These are phyloP conservation scores for Noctua fimbriata DNA, from an alignment of 2,888 invertebrate species.

Conservation along the genomic window DNA sequence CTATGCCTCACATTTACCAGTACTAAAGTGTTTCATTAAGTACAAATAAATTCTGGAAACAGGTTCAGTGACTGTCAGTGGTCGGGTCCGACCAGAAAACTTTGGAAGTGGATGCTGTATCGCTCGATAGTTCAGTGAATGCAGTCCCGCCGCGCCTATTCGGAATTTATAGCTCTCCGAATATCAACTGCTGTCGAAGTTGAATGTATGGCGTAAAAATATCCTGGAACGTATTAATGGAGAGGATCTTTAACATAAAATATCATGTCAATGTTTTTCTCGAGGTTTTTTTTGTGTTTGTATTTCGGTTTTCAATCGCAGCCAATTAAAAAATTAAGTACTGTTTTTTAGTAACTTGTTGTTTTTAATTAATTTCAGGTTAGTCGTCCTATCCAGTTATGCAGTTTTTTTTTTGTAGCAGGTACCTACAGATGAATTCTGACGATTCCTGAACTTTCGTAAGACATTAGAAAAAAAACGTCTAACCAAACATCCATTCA, in stretches of 20 bases:
- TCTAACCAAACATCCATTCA: not conserved
- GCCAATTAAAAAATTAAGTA: not conserved
- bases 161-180: slow-evolving; percentile 28
- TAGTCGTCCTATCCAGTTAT: not conserved
- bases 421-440: not conserved
- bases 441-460: too few species aligned
- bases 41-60: slow-evolving; percentile 3
- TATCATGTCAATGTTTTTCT: not conserved
- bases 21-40: not conserved
- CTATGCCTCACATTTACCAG: not conserved
- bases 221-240: not conserved
- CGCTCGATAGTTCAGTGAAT: slow-evolving; percentile 48
- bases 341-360: not conserved
- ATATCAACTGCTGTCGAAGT: slow-evolving; percentile 16
- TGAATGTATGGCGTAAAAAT: slow-evolving; percentile 2
- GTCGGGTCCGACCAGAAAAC: slow-evolving; percentile 19
- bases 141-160: slow-evolving; percentile 15
- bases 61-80: not conserved
- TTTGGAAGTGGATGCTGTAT: slow-evolving; percentile 28
- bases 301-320: too few species aligned
- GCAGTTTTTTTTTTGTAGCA: not conserved
- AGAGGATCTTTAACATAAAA: not conserved
- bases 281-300: not conserved
- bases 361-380: not conserved
- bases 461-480: not conserved